Evolutionary conservation across 2,888 invertebrate species (phyloP).

Genomic region (Microctonus hyperodae): DNA sequence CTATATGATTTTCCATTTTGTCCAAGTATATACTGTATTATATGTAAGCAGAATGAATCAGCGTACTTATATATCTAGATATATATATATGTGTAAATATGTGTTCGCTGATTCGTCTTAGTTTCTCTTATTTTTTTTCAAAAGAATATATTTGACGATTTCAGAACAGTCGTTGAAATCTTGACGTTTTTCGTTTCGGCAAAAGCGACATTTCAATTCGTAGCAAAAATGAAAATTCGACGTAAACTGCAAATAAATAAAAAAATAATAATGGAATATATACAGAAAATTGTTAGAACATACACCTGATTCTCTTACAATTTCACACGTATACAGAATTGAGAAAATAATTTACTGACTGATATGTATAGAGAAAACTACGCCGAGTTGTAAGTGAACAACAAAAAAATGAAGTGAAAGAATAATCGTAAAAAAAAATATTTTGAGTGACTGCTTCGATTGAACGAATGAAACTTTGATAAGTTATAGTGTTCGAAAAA

Average conservation of each 20-base stretch:
- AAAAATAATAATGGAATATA: background rate
- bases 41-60: too few relatives aligned
- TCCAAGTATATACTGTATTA: too few relatives aligned
- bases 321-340: background rate
- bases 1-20: background rate
- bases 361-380: background rate
- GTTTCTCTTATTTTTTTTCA: background rate
- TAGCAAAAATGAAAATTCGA: background rate
- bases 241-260: background rate
- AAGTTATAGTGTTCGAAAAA: conserved; percentile 16
- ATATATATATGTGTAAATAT: background rate
- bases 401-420: background rate
- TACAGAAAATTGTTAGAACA: background rate
- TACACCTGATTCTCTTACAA: too few relatives aligned
- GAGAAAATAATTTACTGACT: conserved; percentile 16
- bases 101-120: background rate
- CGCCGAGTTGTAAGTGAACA: background rate
- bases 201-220: conserved; percentile 5
- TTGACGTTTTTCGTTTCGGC: background rate
- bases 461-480: background rate
- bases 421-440: too few relatives aligned
- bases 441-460: too few relatives aligned
- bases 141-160: background rate
- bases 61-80: background rate
- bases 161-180: background rate